Percentiles rank a stretch among this genome's conserved stretches.
Evolutionary conservation across 2,113 vertebrate species (phyloP).

Genomic region (Odontesthes bonariensis): DNA sequence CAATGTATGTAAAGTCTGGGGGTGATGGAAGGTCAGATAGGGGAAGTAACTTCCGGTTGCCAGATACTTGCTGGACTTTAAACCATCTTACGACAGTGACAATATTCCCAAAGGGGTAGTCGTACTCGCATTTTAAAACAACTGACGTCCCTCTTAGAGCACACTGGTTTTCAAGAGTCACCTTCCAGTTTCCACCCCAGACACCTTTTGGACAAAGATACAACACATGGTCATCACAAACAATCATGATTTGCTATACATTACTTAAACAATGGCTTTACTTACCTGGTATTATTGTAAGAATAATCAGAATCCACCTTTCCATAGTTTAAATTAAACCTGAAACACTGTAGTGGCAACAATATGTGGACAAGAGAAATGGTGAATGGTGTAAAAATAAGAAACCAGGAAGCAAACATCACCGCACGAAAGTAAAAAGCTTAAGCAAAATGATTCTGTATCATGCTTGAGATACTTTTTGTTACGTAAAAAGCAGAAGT

Average conservation of each 20-base stretch:
- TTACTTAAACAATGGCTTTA: fast-evolving
- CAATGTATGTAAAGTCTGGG: conserved; percentile 34
- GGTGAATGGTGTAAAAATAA: background rate
- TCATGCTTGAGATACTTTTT: background rate
- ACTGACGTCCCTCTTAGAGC: conserved; percentile 55
- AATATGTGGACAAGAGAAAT: background rate
- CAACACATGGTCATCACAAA: background rate
- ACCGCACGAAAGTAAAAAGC: background rate
- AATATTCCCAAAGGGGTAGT: background rate
- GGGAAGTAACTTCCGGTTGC: fast-evolving
- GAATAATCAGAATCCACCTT: conserved; percentile 32
- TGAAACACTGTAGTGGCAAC: conserved; percentile 2
- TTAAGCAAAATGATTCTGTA: background rate
- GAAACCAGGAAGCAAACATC: background rate
- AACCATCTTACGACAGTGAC: conserved; percentile 30
- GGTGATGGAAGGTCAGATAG: background rate
- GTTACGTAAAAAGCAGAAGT: conserved; percentile 62
- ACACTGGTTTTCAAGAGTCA: conserved; percentile 46
- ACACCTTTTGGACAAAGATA: conserved; percentile 50
- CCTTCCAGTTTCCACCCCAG: conserved; percentile 47
- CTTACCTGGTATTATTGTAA: conserved; percentile 45
- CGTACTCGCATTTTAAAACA: conserved; percentile 58
- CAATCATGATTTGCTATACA: background rate
- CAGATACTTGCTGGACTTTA: fast-evolving
- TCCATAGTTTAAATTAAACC: conserved; percentile 49